These are phyloP conservation scores for Spialia ferax DNA, from an alignment of 2,888 invertebrate species.

Conservation along the genomic window DNA sequence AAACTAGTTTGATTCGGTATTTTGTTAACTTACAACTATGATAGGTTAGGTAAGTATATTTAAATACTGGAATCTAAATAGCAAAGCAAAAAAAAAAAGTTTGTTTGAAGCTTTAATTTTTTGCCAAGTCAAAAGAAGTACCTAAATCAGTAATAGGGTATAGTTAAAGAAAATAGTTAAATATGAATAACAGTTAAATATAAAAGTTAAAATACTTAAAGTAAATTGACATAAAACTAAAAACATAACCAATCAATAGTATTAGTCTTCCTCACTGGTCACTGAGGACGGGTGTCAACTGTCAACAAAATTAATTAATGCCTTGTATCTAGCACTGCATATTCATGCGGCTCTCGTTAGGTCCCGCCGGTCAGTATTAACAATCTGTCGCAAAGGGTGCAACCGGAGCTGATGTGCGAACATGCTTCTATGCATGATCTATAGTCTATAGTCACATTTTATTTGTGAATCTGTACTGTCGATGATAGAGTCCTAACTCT, in stretches of 20 bases:
- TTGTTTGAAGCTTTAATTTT: too few relatives aligned
- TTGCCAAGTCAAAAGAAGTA: too few relatives aligned
- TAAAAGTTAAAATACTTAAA: too few relatives aligned
- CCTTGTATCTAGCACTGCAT: slow-evolving; percentile 69
- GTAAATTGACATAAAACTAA: background rate
- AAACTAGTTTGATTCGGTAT: too few relatives aligned
- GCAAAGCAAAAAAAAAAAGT: too few relatives aligned
- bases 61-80: too few relatives aligned
- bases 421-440: background rate
- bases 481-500: too few relatives aligned
- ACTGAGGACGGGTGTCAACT: slow-evolving; percentile 55
- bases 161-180: too few relatives aligned
- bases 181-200: too few relatives aligned
- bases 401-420: slow-evolving; percentile 43
- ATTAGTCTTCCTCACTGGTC: slow-evolving; percentile 9
- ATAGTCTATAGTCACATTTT: background rate
- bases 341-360: slow-evolving; percentile 84
- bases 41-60: too few relatives aligned
- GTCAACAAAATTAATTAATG: slow-evolving; percentile 73
- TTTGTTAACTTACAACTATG: too few relatives aligned
- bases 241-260: slow-evolving; percentile 23
- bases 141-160: too few relatives aligned
- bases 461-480: background rate
- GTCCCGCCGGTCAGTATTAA: slow-evolving; percentile 76
- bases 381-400: slow-evolving; percentile 63